These are phyloP conservation scores for Paralichthys olivaceus DNA, from an alignment of 2,113 vertebrate genomes.

Conservation along the genomic window DNA sequence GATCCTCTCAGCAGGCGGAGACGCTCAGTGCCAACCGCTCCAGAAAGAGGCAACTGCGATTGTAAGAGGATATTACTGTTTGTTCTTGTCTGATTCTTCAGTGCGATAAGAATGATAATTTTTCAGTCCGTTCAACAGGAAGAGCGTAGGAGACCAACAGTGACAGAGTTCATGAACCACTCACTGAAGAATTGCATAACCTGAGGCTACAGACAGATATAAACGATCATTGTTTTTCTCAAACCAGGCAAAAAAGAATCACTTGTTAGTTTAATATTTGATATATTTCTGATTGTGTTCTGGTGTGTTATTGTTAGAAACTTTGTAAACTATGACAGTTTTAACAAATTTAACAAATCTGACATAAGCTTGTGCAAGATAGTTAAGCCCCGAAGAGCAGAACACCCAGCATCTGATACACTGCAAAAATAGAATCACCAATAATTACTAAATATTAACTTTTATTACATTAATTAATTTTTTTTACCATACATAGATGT, in stretches of 20 bases:
- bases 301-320: neutral
- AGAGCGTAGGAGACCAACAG: neutral
- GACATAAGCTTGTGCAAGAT: constrained; percentile 32
- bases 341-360: constrained; percentile 17
- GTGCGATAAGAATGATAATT: constrained; percentile 46
- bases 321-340: neutral
- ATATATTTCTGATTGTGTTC: neutral
- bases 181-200: constrained; percentile 42
- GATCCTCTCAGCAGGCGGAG: constrained; percentile 22
- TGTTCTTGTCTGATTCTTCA: constrained; percentile 48
- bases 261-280: neutral
- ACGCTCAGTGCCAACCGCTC: constrained; percentile 29
- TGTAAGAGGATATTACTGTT: constrained; percentile 51
- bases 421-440: constrained; percentile 4
- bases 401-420: neutral
- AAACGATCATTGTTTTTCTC: neutral
- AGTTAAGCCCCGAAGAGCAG: neutral
- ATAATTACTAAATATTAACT: too few species aligned
- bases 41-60: constrained; percentile 35
- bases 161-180: constrained; percentile 44
- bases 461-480: too few species aligned
- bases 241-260: neutral
- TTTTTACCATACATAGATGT: too few species aligned
- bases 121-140: constrained; percentile 23
- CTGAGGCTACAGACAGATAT: constrained; percentile 7